Conservation (phyloP, 1,140 invertebrate genomes). For the Dermatophagoides farinae region DNA sequence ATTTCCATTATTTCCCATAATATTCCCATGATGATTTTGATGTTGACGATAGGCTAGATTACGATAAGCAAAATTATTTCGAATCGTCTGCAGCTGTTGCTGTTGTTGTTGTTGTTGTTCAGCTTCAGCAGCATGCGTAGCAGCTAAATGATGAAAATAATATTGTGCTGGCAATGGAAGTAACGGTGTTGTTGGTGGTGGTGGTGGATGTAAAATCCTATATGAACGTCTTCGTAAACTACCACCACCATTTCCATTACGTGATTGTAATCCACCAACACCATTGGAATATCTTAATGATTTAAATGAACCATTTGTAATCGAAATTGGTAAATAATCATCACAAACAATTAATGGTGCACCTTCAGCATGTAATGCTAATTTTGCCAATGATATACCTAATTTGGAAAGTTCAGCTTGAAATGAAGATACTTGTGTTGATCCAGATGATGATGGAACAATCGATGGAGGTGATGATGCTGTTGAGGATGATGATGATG, state of each 20-base stretch:
- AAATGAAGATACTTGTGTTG: not conserved
- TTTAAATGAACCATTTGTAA: no score
- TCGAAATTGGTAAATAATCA: not conserved
- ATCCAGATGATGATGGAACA: not conserved
- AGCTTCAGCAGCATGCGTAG: no score
- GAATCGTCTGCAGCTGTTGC: no score
- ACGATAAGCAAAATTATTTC: no score
- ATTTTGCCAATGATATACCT: not conserved
- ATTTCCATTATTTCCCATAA: no score
- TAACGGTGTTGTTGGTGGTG: not conserved
- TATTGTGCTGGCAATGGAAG: not conserved
- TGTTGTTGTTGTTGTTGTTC: not conserved
- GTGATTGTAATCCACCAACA: not conserved
- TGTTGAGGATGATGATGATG: not conserved
- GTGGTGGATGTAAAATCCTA: not conserved
- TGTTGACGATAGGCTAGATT: constrained; percentile 1
- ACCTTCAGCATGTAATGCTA: constrained; percentile 10
- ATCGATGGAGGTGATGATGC: not conserved
- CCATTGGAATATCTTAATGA: not conserved
- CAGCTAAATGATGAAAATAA: no score
- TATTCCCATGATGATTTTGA: not conserved
- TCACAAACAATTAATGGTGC: constrained; percentile 6
- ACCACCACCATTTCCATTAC: not conserved
- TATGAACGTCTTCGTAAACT: not conserved
- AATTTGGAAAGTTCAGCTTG: constrained; percentile 1